phyloP scores from a whole-genome alignment of 1,140 invertebrate genomes.

The Heliconius melpomene region DNA sequence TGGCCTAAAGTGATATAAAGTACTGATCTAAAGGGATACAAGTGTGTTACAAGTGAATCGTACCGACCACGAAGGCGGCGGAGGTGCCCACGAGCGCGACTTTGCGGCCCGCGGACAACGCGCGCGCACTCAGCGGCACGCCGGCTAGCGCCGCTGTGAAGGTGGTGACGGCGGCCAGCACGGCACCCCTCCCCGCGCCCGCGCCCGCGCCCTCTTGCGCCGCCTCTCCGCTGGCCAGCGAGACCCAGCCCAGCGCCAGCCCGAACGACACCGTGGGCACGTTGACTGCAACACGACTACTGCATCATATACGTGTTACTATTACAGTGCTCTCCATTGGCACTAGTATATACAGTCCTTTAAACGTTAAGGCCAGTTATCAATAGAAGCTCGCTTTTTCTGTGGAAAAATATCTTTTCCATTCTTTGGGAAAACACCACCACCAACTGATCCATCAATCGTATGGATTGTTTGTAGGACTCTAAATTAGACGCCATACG shows the following conservation, averaged over 20 bases:
- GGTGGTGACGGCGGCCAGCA: slow-evolving; percentile 54
- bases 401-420: no score
- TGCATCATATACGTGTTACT: no score
- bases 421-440: no score
- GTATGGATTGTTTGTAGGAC: no score
- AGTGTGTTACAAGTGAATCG: background rate
- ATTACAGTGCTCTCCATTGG: no score
- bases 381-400: no score
- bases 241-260: slow-evolving; percentile 62
- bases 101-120: slow-evolving; percentile 53
- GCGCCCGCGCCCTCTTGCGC: slow-evolving; percentile 26
- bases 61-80: slow-evolving; percentile 51
- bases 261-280: slow-evolving; percentile 61
- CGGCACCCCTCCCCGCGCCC: slow-evolving; percentile 36
- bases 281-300: slow-evolving; percentile 45
- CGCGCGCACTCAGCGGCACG: slow-evolving; percentile 58
- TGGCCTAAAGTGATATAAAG: no score
- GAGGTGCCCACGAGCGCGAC: slow-evolving; percentile 54
- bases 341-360: no score
- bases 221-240: slow-evolving; percentile 53
- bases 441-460: no score
- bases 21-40: no score
- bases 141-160: slow-evolving; percentile 52
- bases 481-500: no score
- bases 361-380: no score